phyloP scores from a whole-genome alignment of 92 coral and sea anemone species.

The Siderastrea siderea region DNA sequence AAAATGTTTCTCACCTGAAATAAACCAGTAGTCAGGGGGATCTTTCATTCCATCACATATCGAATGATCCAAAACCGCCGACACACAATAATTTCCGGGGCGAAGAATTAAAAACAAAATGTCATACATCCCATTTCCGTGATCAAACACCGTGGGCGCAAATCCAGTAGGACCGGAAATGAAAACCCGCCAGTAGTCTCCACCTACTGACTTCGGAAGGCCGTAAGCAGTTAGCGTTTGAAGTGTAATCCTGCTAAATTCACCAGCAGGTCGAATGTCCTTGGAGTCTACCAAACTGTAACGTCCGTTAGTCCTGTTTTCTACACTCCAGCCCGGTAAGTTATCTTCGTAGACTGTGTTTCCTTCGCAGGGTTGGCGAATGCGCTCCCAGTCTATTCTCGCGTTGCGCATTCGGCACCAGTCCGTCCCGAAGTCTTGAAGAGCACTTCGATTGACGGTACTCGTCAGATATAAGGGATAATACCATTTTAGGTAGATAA shows the following conservation, averaged over 20 bases:
- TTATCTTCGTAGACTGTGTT: slow-evolving; percentile 56
- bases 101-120: slow-evolving; percentile 82
- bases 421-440: slow-evolving; percentile 81
- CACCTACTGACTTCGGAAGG: slow-evolving; percentile 71
- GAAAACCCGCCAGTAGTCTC: slow-evolving; percentile 88
- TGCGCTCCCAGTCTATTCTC: slow-evolving; percentile 80
- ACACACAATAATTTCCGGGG: slow-evolving; percentile 81
- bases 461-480: slow-evolving; percentile 84
- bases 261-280: slow-evolving; percentile 86
- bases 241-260: slow-evolving; percentile 82
- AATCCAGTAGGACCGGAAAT: slow-evolving; percentile 87
- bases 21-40: slow-evolving; percentile 88
- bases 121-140: slow-evolving; percentile 87
- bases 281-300: slow-evolving; percentile 73
- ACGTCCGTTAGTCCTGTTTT: slow-evolving; percentile 71
- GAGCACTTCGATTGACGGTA: slow-evolving; percentile 76
- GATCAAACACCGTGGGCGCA: slow-evolving; percentile 91
- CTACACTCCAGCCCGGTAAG: slow-evolving; percentile 56
- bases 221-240: slow-evolving; percentile 84
- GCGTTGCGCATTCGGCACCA: slow-evolving; percentile 87
- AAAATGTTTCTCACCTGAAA: slow-evolving; percentile 61
- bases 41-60: slow-evolving; percentile 89
- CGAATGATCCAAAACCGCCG: slow-evolving; percentile 79
- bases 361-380: slow-evolving; percentile 72
- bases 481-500: slow-evolving; percentile 80